Evolutionary conservation across 2,888 invertebrate species (phyloP).

Genomic region (Cantharis rufa): DNA sequence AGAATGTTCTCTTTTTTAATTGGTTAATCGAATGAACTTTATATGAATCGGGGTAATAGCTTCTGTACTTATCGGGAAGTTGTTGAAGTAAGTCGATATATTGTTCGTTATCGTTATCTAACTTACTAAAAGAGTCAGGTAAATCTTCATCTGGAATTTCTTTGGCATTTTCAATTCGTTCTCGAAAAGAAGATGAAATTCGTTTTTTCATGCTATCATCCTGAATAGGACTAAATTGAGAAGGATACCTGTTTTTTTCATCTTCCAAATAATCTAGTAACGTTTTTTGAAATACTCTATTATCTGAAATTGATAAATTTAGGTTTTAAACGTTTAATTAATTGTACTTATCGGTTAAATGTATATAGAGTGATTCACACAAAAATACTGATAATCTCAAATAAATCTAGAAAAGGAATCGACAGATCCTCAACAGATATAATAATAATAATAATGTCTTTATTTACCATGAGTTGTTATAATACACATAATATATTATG

Average conservation of each 20-base stretch:
- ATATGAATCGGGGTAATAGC: conserved; percentile 48
- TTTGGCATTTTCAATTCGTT: conserved; percentile 60
- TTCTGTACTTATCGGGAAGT: conserved; percentile 64
- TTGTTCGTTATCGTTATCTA: conserved; percentile 43
- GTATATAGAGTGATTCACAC: background rate
- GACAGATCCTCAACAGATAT: too few relatives aligned
- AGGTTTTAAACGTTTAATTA: background rate
- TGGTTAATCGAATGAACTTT: conserved; percentile 17
- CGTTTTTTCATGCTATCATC: conserved; percentile 47
- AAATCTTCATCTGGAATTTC: conserved; percentile 47
- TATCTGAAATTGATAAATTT: conserved; percentile 5
- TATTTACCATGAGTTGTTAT: too few relatives aligned
- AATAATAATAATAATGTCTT: too few relatives aligned
- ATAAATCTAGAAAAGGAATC: too few relatives aligned
- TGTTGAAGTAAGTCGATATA: conserved; percentile 61
- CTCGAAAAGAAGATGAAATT: conserved; percentile 61
- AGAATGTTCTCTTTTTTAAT: conserved; percentile 34
- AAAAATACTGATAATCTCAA: too few relatives aligned
- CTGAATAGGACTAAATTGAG: conserved; percentile 30
- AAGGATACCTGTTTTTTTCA: conserved; percentile 29
- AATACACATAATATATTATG: too few relatives aligned
- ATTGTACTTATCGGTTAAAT: background rate
- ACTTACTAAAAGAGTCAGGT: conserved; percentile 31
- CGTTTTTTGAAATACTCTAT: conserved; percentile 22
- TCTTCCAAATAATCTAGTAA: conserved; percentile 44